Conservation (phyloP, 2,797 vertebrate genomes). For the Gastrophryne carolinensis region DNA sequence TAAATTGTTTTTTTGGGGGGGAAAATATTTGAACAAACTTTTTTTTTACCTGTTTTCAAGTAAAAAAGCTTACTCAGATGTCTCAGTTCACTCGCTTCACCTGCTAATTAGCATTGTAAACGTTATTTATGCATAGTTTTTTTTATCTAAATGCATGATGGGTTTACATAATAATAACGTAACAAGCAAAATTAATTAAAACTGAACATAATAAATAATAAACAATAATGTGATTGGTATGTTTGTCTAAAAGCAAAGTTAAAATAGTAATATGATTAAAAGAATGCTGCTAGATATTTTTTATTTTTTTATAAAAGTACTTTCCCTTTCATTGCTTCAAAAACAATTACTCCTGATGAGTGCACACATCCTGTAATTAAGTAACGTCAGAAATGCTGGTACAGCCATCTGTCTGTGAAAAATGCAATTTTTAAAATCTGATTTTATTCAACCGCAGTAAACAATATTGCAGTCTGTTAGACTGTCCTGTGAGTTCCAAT, state of each 20-base stretch:
- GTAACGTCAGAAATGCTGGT: constrained; percentile 55
- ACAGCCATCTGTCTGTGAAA: constrained; percentile 55
- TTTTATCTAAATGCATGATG: background rate
- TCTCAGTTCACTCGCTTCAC: too few species aligned
- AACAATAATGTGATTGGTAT: background rate
- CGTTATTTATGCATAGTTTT: background rate
- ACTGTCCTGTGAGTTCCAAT: constrained; percentile 61
- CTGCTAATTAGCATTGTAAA: too few species aligned
- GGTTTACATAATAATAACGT: background rate
- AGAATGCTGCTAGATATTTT: background rate
- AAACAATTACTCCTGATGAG: constrained; percentile 40
- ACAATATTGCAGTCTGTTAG: constrained; percentile 64
- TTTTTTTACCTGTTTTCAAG: too few species aligned
- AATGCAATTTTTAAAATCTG: constrained; percentile 56
- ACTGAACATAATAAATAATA: background rate
- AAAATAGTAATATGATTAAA: background rate
- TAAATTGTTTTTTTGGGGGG: too few species aligned
- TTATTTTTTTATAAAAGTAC: constrained; percentile 5
- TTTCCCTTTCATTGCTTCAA: constrained; percentile 49
- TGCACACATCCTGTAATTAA: constrained; percentile 50
- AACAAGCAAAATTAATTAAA: background rate
- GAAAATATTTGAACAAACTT: too few species aligned
- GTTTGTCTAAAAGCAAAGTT: background rate
- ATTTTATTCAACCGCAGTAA: constrained; percentile 69
- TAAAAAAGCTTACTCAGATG: too few species aligned